Base-by-base conservation (phyloP, 2,888 invertebrate species). In the Nycteola revayana region DNA sequence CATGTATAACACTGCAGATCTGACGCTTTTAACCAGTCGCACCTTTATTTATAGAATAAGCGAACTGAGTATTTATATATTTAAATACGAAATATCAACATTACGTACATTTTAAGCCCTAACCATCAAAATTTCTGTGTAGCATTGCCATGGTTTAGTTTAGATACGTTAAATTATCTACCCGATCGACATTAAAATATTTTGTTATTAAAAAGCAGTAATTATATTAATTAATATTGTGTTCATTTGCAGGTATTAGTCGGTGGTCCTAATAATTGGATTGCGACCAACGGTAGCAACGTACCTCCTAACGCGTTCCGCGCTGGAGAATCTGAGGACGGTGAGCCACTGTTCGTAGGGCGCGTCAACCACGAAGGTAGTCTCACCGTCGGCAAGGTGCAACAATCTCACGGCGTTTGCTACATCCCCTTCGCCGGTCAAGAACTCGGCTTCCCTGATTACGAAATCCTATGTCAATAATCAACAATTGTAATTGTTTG, bases 361-460 rank as follows among this genome's bases (percentile, higher is more conserved):
- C 92, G 96, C 47, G 94, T 93, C 0, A 86, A 90, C 22, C 95
- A 96, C 63, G 94, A 95, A 54, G 95, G 93, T 37, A 91, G 93
- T 39, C 49, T 94, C 27, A 95, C 95, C 10, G 90, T 93, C 11
- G 96, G 96, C 63, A 96, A 96, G 83, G 93, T 96, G 1, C 96
- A 96, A 60, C 93, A 93, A 21, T 94, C 94, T 5, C 96, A 96
- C 66, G 93, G 91, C 11, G 93, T 93, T 32, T 93, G 94, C 72
- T 96, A 96, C 90, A 95, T 96, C 78, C 92, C 96, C 7, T 96
- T 92, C 68, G 95, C 87, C 0, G 96, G 96, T 25, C 90, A 93
- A 60, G 96, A 96, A 71, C 75, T 95, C 36, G 92, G 93, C 28
- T 95, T 93, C 89, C 90, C 91, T n/a, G 94, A 95, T 30, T 96